These are phyloP conservation scores for Corbicula japonica DNA, from an alignment of 2,888 invertebrate genomes.

Conservation along the genomic window DNA sequence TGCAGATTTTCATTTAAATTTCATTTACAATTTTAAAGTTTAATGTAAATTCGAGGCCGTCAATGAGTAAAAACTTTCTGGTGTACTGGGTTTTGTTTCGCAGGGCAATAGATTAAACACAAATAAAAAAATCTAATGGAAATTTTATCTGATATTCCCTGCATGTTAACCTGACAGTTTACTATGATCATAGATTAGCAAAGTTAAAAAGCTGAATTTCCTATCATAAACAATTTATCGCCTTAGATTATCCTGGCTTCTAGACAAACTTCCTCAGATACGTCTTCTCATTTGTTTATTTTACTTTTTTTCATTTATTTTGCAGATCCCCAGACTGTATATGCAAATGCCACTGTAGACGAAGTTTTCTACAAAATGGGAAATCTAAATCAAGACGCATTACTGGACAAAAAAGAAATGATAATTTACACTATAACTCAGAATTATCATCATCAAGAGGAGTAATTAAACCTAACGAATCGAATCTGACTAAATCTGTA, in stretches of 20 bases:
- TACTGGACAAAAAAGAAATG: neutral
- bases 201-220: too few species aligned
- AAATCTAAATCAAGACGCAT: neutral
- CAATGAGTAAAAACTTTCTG: too few species aligned
- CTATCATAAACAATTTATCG: too few species aligned
- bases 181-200: too few species aligned
- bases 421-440: constrained; percentile 3
- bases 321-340: constrained; percentile 20
- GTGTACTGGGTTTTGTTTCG: too few species aligned
- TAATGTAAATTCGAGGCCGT: too few species aligned
- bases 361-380: constrained; percentile 19
- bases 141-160: too few species aligned
- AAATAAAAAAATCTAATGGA: too few species aligned
- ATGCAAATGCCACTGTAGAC: constrained; percentile 25
- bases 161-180: too few species aligned
- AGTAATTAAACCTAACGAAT: constrained; percentile 5
- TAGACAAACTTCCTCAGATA: constrained; percentile 4
- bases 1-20: too few species aligned
- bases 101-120: too few species aligned
- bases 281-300: neutral
- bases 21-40: too few species aligned
- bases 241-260: neutral
- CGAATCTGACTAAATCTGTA: neutral
- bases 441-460: neutral
- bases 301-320: constrained; percentile 14